Evolutionary conservation across 2,888 invertebrate genomes (phyloP).

Genomic region (Drosophila greeni): DNA sequence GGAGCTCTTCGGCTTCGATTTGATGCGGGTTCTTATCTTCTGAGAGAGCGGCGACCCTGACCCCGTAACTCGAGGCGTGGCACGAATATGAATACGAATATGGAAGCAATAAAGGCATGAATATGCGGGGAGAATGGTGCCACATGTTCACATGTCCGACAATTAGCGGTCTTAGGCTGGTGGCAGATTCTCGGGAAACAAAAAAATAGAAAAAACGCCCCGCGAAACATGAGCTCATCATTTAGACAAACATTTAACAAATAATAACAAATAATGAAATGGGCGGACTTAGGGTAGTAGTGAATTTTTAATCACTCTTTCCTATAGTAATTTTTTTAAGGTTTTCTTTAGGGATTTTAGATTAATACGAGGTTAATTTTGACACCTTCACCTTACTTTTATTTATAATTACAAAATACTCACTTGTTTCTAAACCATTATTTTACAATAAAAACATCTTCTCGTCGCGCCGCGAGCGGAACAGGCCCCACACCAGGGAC

Average conservation of each 20-base stretch:
- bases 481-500: slow-evolving; percentile 96
- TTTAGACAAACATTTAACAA: slow-evolving; percentile 18
- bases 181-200: slow-evolving; percentile 22
- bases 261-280: slow-evolving; percentile 22
- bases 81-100: slow-evolving; percentile 14
- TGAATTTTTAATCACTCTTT: background rate
- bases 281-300: background rate
- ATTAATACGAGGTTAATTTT: too few relatives aligned
- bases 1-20: slow-evolving; percentile 13
- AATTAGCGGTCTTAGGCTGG: slow-evolving; percentile 54
- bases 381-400: too few relatives aligned
- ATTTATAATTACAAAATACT: too few relatives aligned
- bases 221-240: slow-evolving; percentile 62
- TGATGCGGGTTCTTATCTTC: slow-evolving; percentile 16
- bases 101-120: slow-evolving; percentile 11
- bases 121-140: slow-evolving; percentile 36
- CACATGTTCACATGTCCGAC: slow-evolving; percentile 50
- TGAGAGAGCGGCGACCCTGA: slow-evolving; percentile 47
- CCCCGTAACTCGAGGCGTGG: slow-evolving; percentile 36
- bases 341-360: background rate
- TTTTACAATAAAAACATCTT: too few relatives aligned
- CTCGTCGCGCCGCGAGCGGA: slow-evolving; percentile 90
- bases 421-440: too few relatives aligned
- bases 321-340: background rate
- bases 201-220: slow-evolving; percentile 41